A percentile compares a stretch with the other conserved stretches of the same genome.
phyloP scores from a whole-genome alignment of 2,888 invertebrate species.

The Corythucha ciliata region DNA sequence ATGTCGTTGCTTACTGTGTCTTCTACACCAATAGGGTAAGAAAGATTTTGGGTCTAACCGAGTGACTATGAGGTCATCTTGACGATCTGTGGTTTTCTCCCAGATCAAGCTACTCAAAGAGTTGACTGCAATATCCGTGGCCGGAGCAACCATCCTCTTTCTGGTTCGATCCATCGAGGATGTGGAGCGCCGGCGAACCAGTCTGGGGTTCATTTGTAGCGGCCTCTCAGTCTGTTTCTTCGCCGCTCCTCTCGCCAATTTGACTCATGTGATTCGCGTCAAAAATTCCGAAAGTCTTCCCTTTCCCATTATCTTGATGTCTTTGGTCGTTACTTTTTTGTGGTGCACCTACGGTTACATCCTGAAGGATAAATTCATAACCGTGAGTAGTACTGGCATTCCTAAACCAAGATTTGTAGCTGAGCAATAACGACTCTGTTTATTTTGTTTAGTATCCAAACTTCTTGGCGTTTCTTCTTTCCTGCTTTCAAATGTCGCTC shows the following conservation, averaged over 20 bases:
- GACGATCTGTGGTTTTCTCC: conserved; percentile 8
- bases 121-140: conserved; percentile 49
- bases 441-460: conserved; percentile 61
- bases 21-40: conserved; percentile 15
- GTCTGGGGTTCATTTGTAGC: conserved; percentile 63
- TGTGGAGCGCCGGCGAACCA: conserved; percentile 45
- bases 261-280: conserved; percentile 65
- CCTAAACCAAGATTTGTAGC: neutral
- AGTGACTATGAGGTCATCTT: neutral
- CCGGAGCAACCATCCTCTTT: conserved; percentile 51
- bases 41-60: neutral
- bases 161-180: conserved; percentile 46
- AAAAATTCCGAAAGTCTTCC: conserved; percentile 79
- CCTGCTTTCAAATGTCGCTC: conserved; percentile 62
- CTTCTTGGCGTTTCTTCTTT: conserved; percentile 63
- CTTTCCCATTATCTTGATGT: conserved; percentile 73
- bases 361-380: conserved; percentile 66
- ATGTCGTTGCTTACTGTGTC: conserved; percentile 10
- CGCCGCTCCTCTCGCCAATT: conserved; percentile 69
- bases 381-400: conserved; percentile 55
- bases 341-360: conserved; percentile 80
- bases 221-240: conserved; percentile 67
- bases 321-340: conserved; percentile 68
- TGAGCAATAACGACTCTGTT: neutral
- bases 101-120: conserved; percentile 48